Percentiles rank a stretch among this genome's conserved stretches.
Evolutionary conservation across 1,140 invertebrate genomes (phyloP).

Genomic region (Drosophila sucinea): DNA sequence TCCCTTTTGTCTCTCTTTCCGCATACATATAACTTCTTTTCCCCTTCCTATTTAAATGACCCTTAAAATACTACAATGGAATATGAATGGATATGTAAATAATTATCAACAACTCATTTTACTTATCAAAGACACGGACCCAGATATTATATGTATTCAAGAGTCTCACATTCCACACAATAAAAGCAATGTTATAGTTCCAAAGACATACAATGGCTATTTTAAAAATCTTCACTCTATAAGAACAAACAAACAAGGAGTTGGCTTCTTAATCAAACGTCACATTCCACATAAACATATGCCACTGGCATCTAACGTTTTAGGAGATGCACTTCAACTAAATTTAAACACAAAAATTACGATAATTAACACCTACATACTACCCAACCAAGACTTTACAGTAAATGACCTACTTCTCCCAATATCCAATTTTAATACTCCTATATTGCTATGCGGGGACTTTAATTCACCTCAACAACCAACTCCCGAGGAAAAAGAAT

Average conservation of each 20-base stretch:
- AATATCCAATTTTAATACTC: neutral
- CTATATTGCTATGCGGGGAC: neutral
- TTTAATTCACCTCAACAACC: neutral
- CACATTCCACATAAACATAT: constrained; percentile 1
- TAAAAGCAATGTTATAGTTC: too few species aligned
- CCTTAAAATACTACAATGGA: too few species aligned
- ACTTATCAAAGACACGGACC: too few species aligned
- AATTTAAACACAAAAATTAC: neutral
- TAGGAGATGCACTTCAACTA: neutral
- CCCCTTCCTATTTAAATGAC: too few species aligned
- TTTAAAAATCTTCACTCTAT: neutral
- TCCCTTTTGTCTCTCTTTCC: too few species aligned
- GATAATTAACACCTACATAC: neutral
- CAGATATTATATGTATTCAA: too few species aligned
- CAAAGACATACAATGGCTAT: too few species aligned
- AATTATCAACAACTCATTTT: too few species aligned
- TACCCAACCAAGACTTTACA: neutral
- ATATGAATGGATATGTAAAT: too few species aligned
- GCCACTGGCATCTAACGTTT: neutral
- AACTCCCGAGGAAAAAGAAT: neutral
- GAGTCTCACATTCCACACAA: too few species aligned
- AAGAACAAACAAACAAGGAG: neutral
- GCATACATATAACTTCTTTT: too few species aligned
- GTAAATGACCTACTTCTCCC: neutral
- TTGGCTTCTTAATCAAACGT: neutral